Percentiles rank a stretch among this genome's conserved stretches.
Evolutionary conservation across 2,113 vertebrate genomes (phyloP).

Genomic region (Paralichthys olivaceus): DNA sequence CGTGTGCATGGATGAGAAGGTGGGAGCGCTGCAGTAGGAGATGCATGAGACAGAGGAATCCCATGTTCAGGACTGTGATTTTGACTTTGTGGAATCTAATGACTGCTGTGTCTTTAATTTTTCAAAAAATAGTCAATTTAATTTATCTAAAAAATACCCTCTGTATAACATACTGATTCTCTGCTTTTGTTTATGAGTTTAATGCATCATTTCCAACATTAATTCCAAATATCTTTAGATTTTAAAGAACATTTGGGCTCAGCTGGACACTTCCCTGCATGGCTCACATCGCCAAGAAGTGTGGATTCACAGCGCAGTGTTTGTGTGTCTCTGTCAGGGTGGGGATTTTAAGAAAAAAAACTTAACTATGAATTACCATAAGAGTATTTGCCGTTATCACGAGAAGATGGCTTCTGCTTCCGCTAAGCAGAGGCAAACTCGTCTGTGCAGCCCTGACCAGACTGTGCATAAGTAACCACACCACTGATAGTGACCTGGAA

Average conservation of each 20-base stretch:
- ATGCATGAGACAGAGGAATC: too few relatives aligned
- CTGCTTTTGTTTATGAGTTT: too few relatives aligned
- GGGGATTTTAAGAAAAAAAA: slow-evolving; percentile 51
- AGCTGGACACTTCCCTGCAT: slow-evolving; percentile 15
- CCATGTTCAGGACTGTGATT: too few relatives aligned
- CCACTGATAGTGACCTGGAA: slow-evolving; percentile 57
- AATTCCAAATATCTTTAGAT: slow-evolving; percentile 34
- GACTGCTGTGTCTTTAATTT: too few relatives aligned
- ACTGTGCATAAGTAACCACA: slow-evolving; percentile 61
- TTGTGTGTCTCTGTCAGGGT: not conserved
- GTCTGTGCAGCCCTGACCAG: slow-evolving; percentile 50
- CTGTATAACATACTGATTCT: too few relatives aligned
- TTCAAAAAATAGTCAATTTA: too few relatives aligned
- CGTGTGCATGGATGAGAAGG: too few relatives aligned
- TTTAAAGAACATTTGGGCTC: slow-evolving; percentile 18
- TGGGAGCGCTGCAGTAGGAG: too few relatives aligned
- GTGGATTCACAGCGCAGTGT: slow-evolving; percentile 7
- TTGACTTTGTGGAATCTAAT: too few relatives aligned
- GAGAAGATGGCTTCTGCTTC: slow-evolving; percentile 61
- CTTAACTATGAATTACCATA: slow-evolving; percentile 50
- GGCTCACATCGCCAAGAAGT: not conserved
- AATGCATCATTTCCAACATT: slow-evolving; percentile 12
- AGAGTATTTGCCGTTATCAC: slow-evolving; percentile 65
- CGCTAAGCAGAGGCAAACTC: slow-evolving; percentile 59
- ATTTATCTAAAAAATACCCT: too few relatives aligned